Conservation (phyloP, 1,140 invertebrate genomes). For the Brachionus asplanchnoidis region DNA sequence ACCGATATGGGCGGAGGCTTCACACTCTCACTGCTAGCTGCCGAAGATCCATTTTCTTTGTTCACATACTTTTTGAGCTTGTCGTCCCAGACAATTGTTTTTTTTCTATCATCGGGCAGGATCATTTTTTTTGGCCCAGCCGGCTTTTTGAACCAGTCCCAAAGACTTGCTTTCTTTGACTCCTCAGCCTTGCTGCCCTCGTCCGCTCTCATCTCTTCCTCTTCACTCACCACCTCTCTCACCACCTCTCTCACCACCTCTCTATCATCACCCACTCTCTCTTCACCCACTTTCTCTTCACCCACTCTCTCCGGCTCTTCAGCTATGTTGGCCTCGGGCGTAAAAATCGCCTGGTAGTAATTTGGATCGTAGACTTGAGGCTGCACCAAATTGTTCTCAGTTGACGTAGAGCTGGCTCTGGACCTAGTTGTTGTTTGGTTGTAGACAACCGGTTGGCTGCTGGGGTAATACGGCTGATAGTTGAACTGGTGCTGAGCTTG, state of each 20-base stretch:
- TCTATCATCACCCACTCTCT: conserved; percentile 11
- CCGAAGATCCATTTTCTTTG: background rate
- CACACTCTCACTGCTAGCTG: background rate
- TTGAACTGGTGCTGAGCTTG: background rate
- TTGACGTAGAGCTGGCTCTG: background rate
- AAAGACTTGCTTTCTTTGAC: background rate
- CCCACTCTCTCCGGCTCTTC: background rate
- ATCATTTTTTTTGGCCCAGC: conserved; percentile 27
- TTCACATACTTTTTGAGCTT: conserved; percentile 40
- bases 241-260: background rate
- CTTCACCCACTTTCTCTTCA: too few species aligned
- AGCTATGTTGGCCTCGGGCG: background rate
- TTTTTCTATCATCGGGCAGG: conserved; percentile 30
- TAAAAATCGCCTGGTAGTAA: background rate
- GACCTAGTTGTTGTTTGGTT: background rate
- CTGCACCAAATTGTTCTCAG: background rate
- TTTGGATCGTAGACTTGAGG: background rate
- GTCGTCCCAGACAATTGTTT: conserved; percentile 39
- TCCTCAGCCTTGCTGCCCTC: background rate
- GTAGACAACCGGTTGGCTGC: background rate
- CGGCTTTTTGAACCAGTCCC: conserved; percentile 16
- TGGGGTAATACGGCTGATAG: background rate
- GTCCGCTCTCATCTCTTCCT: background rate
- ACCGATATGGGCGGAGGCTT: background rate
- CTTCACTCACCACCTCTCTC: background rate